Evolutionary conservation across 1,140 invertebrate genomes (phyloP).

Genomic region (Aphidius gifuensis): DNA sequence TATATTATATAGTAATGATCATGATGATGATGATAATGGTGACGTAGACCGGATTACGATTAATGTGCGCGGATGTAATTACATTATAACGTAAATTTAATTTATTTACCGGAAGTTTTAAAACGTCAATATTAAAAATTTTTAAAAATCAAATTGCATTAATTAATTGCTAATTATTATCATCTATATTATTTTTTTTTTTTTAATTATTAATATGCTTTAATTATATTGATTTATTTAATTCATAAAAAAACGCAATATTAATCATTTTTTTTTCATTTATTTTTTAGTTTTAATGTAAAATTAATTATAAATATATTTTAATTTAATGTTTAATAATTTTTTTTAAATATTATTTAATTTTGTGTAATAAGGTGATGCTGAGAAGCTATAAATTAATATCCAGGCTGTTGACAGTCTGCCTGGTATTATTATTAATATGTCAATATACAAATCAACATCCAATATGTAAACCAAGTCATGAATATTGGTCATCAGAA

Average conservation of each 20-base stretch:
- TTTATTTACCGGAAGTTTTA: constrained; percentile 6
- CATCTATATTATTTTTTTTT: no score
- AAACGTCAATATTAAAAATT: neutral
- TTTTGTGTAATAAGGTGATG: constrained; percentile 23
- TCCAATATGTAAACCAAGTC: constrained; percentile 53
- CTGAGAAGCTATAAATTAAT: constrained; percentile 16
- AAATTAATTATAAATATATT: no score
- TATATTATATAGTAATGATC: neutral
- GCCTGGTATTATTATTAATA: constrained; percentile 24
- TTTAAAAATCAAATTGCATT: neutral
- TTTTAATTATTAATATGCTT: constrained; percentile 6
- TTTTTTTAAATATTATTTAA: neutral
- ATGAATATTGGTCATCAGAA: constrained; percentile 60
- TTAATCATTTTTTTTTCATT: no score
- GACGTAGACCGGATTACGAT: constrained; percentile 12
- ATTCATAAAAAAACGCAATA: no score
- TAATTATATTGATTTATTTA: neutral
- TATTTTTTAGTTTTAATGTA: no score
- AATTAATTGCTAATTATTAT: neutral
- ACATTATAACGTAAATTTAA: constrained; percentile 6
- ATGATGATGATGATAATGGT: neutral
- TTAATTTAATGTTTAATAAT: neutral
- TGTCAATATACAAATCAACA: constrained; percentile 19
- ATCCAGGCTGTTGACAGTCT: constrained; percentile 20
- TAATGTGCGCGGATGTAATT: constrained; percentile 15